These are phyloP conservation scores for Drosophila guanche DNA, from an alignment of 1,140 invertebrate genomes.

Conservation along the genomic window DNA sequence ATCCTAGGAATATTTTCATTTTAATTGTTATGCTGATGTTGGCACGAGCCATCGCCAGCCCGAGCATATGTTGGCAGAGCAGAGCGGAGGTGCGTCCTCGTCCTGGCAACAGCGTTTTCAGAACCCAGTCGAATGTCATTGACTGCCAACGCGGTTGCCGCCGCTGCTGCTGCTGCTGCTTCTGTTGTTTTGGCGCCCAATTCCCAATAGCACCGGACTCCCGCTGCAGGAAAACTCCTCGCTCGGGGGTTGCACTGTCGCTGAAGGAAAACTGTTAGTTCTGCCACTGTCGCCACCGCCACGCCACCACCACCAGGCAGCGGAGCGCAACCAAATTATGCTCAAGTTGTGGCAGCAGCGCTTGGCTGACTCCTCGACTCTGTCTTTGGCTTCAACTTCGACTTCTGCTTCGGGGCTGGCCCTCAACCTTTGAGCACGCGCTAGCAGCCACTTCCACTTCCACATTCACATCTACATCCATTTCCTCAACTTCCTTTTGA, in stretches of 20 bases:
- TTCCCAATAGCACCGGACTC: slow-evolving; percentile 22
- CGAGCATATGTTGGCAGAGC: slow-evolving; percentile 53
- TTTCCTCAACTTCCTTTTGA: slow-evolving; percentile 68
- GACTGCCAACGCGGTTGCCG: slow-evolving; percentile 41
- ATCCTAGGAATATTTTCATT: slow-evolving; percentile 71
- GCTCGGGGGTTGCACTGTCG: slow-evolving; percentile 62
- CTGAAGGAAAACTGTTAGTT: slow-evolving; percentile 72
- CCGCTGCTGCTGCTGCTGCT: slow-evolving; percentile 11
- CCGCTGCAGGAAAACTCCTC: slow-evolving; percentile 62
- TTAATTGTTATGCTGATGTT: slow-evolving; percentile 80
- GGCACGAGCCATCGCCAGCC: slow-evolving; percentile 62
- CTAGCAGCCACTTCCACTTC: slow-evolving; percentile 40
- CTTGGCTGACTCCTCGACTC: slow-evolving; percentile 57
- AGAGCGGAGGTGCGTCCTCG: slow-evolving; percentile 18
- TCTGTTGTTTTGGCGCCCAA: slow-evolving; percentile 67
- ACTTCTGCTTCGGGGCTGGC: slow-evolving; percentile 8
- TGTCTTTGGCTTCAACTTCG: slow-evolving; percentile 18
- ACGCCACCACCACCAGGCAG: slow-evolving; percentile 32
- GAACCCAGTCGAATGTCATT: slow-evolving; percentile 56
- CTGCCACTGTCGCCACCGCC: slow-evolving; percentile 39
- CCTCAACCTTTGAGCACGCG: slow-evolving; percentile 60
- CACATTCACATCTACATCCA: slow-evolving; percentile 17
- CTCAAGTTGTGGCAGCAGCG: slow-evolving; percentile 66
- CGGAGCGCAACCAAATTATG: slow-evolving; percentile 78
- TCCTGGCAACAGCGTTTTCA: slow-evolving; percentile 8